phyloP scores from a whole-genome alignment of 2,113 vertebrate species.

The Syngnathus floridae region DNA sequence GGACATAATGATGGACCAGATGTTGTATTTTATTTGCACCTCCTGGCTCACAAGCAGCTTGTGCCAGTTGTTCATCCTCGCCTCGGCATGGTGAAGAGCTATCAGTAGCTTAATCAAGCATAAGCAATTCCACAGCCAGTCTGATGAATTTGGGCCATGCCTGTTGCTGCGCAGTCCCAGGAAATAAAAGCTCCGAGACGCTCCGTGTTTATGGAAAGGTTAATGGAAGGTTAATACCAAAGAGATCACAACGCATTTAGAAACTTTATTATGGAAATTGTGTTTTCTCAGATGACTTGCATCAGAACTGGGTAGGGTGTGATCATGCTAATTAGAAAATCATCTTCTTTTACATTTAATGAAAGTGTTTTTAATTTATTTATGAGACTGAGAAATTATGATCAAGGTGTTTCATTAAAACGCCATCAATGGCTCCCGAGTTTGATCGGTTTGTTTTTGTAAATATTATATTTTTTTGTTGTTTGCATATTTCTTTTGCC shows the following conservation, averaged over 20 bases:
- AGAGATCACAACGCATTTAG: slow-evolving; percentile 52
- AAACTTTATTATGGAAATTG: slow-evolving; percentile 64
- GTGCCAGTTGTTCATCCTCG: slow-evolving; percentile 36
- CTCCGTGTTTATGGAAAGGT: slow-evolving; percentile 66
- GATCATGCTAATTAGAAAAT: slow-evolving; percentile 47
- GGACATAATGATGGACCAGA: slow-evolving; percentile 7
- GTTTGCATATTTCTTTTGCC: slow-evolving; percentile 1
- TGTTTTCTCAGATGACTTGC: slow-evolving; percentile 37
- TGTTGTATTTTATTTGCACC: slow-evolving; percentile 4
- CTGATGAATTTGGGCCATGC: slow-evolving; percentile 59
- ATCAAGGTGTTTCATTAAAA: slow-evolving; percentile 40
- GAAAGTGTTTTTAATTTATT: slow-evolving; percentile 13
- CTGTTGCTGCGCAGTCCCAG: slow-evolving; percentile 42
- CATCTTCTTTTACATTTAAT: slow-evolving; percentile 23
- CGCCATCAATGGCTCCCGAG: background rate
- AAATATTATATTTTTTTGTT: slow-evolving; percentile 5
- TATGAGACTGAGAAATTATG: slow-evolving; percentile 18
- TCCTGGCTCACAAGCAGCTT: slow-evolving; percentile 21
- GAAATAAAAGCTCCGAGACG: slow-evolving; percentile 46
- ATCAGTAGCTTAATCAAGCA: slow-evolving; percentile 60
- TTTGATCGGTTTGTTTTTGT: slow-evolving; percentile 1
- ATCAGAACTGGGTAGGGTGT: slow-evolving; percentile 34
- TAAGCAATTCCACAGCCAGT: slow-evolving; percentile 56
- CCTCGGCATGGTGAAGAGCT: slow-evolving; percentile 29
- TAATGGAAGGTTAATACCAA: slow-evolving; percentile 73